Conservation (phyloP, 2,797 vertebrate species). For the Pantherophis alleghaniensis region DNA sequence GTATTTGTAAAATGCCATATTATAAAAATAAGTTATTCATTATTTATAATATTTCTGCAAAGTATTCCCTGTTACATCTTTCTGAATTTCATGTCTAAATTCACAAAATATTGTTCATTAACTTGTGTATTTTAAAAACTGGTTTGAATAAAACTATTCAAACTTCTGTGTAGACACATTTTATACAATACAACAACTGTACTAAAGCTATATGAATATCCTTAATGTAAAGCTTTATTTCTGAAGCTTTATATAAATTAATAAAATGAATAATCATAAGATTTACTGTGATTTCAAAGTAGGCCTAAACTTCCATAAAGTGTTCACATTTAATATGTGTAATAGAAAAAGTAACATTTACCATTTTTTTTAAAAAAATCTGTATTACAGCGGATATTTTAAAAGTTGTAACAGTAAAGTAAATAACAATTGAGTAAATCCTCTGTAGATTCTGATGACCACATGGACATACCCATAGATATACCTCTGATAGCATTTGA, state of each 20-base stretch:
- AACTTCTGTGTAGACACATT: slow-evolving; percentile 21
- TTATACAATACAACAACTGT: slow-evolving; percentile 22
- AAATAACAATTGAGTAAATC: neutral
- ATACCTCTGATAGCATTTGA: neutral
- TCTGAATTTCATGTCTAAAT: neutral
- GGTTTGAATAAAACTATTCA: slow-evolving; percentile 26
- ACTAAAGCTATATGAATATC: slow-evolving; percentile 31
- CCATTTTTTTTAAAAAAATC: neutral
- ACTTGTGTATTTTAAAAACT: slow-evolving; percentile 2
- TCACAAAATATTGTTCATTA: neutral
- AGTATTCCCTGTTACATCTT: neutral
- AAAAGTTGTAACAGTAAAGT: neutral
- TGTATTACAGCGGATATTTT: slow-evolving; percentile 7
- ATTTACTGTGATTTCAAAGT: slow-evolving; percentile 39
- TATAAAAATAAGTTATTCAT: neutral
- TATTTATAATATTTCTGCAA: neutral
- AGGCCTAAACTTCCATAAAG: slow-evolving; percentile 19
- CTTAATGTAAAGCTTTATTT: slow-evolving; percentile 35
- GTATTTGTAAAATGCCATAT: neutral
- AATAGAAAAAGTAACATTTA: slow-evolving; percentile 34
- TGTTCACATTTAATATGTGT: slow-evolving; percentile 33
- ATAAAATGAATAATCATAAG: slow-evolving; percentile 18
- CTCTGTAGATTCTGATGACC: neutral
- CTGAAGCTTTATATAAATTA: slow-evolving; percentile 20
- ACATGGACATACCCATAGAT: neutral